Percentiles rank a stretch among this genome's conserved stretches.
Evolutionary conservation across 2,797 vertebrate genomes (phyloP).

Genomic region (Morelia viridis): DNA sequence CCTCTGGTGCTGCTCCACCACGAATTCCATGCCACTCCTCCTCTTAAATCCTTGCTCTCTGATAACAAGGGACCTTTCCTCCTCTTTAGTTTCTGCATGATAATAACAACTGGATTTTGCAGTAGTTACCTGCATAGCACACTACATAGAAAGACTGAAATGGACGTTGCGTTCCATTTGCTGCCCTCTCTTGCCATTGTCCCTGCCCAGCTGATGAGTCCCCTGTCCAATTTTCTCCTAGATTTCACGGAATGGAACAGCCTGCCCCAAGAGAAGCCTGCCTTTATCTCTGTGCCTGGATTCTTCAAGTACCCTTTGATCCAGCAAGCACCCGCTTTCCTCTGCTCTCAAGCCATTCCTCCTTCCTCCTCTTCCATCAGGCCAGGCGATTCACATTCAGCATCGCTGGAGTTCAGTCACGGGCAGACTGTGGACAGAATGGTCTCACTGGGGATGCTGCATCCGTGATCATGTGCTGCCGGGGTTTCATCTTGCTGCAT

Average conservation of each 20-base stretch:
- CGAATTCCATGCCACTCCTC: no score
- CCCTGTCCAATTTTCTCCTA: conserved; percentile 44
- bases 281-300: not conserved
- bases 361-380: conserved; percentile 23
- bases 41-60: no score
- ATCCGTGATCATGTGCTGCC: not conserved
- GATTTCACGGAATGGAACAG: conserved; percentile 3
- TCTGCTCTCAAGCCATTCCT: not conserved
- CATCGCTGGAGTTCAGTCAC: not conserved
- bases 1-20: no score
- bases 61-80: no score
- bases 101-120: not conserved
- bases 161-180: not conserved
- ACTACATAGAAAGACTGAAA: not conserved
- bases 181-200: not conserved
- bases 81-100: not conserved
- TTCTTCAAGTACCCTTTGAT: not conserved
- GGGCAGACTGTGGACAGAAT: not conserved
- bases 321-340: conserved; percentile 21
- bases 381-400: conserved; percentile 5
- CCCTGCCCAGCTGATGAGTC: not conserved
- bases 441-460: not conserved
- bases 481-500: not conserved
- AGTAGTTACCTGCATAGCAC: not conserved
- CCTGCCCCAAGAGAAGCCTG: not conserved